Evolutionary conservation across 2,113 vertebrate genomes (phyloP).

Genomic region (Spizaetus ornatus): DNA sequence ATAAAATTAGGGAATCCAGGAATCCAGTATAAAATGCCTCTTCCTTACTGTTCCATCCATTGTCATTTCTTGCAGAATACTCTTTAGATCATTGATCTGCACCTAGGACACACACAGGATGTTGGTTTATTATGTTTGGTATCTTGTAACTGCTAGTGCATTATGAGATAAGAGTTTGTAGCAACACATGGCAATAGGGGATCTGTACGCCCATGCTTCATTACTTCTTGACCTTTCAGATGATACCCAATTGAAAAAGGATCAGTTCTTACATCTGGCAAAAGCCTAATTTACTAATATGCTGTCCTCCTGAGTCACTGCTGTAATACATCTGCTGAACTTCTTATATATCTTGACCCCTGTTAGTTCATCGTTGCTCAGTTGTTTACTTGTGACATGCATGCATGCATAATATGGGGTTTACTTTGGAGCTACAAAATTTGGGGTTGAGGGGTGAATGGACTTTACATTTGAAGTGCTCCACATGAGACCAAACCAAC

Average conservation of each 20-base stretch:
- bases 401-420: background rate
- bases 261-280: slow-evolving; percentile 69
- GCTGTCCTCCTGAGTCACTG: slow-evolving; percentile 51
- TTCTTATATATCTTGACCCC: slow-evolving; percentile 46
- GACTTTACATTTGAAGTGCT: background rate
- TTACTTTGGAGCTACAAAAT: background rate
- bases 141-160: slow-evolving; percentile 42
- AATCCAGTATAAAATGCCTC: background rate
- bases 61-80: background rate
- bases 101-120: background rate
- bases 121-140: slow-evolving; percentile 34
- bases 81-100: background rate
- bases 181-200: slow-evolving; percentile 63
- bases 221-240: slow-evolving; percentile 68
- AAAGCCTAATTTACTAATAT: slow-evolving; percentile 70
- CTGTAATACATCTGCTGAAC: slow-evolving; percentile 39
- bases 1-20: background rate
- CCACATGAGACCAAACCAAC: background rate
- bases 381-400: background rate
- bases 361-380: background rate
- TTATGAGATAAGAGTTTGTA: slow-evolving; percentile 53
- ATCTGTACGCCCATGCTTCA: slow-evolving; percentile 54
- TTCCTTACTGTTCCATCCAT: background rate
- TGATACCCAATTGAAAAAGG: slow-evolving; percentile 67
- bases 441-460: background rate